phyloP scores from a whole-genome alignment of 2,888 invertebrate species.

The Sussaba pulchella region DNA sequence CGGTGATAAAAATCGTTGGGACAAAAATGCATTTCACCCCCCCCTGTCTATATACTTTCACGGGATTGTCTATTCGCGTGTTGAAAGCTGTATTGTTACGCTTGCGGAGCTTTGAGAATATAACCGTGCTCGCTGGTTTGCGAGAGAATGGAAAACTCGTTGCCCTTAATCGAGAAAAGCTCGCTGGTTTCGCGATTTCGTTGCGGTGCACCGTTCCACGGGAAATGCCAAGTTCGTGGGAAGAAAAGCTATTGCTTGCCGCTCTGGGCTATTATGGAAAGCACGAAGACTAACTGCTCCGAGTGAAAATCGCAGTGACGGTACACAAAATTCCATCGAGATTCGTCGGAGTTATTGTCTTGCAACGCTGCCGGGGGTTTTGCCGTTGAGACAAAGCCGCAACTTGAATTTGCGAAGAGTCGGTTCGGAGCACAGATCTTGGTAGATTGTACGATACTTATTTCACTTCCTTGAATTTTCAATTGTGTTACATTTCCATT shows the following conservation, averaged over 20 bases:
- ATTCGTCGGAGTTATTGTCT: constrained; percentile 22
- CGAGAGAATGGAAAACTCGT: constrained; percentile 36
- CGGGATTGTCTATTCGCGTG: not conserved
- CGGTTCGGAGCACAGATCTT: not conserved
- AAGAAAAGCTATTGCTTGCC: not conserved
- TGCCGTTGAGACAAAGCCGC: not conserved
- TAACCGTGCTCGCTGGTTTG: not conserved
- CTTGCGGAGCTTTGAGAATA: constrained; percentile 11
- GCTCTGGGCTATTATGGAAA: constrained; percentile 39
- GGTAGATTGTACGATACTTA: not conserved
- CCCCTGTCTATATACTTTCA: constrained; percentile 3
- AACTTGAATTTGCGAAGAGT: constrained; percentile 13
- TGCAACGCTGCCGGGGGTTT: not conserved
- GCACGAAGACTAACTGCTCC: constrained; percentile 13
- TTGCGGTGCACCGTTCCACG: not conserved
- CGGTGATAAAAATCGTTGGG: not conserved
- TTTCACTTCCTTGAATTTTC: not conserved
- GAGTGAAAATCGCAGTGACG: not conserved
- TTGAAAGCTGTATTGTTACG: not conserved
- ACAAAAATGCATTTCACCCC: too few relatives aligned
- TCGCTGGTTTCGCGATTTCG: constrained; percentile 39
- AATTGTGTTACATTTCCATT: not conserved
- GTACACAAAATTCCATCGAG: not conserved
- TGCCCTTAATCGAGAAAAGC: constrained; percentile 52
- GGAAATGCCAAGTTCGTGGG: not conserved